Percentiles rank a stretch among this genome's conserved stretches.
These are phyloP conservation scores for Selene dorsalis DNA, from an alignment of 2,797 vertebrate species.

Conservation along the genomic window DNA sequence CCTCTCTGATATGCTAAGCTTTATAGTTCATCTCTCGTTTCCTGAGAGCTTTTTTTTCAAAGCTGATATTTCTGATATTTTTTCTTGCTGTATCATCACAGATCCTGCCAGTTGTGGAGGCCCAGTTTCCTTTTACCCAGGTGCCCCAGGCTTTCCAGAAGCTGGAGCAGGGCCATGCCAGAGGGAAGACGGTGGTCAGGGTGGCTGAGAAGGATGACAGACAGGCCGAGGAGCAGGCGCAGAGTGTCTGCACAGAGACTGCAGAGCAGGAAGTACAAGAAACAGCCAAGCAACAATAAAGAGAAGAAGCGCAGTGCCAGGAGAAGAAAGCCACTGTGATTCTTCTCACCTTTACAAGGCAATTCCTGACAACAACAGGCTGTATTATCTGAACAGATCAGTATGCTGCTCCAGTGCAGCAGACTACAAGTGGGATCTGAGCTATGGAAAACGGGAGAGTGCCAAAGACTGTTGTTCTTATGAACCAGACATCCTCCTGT, in stretches of 20 bases:
- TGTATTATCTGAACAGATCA: conserved; percentile 24
- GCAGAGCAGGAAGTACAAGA: conserved; percentile 37
- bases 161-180: conserved; percentile 92
- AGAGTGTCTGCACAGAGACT: conserved; percentile 9
- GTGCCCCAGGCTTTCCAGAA: conserved; percentile 96
- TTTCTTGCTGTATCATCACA: conserved; percentile 68
- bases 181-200: conserved; percentile 93
- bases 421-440: conserved; percentile 14
- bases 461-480: conserved; percentile 29
- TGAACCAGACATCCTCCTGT: conserved; percentile 7
- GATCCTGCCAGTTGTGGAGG: conserved; percentile 94
- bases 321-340: conserved; percentile 10
- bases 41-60: conserved; percentile 2
- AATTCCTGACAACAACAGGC: conserved; percentile 17
- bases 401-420: conserved; percentile 11
- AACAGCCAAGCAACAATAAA: conserved; percentile 49
- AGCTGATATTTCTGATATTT: conserved; percentile 8
- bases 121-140: conserved; percentile 90
- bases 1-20: neutral
- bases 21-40: conserved; percentile 26
- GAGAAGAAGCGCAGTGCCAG: neutral
- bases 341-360: conserved; percentile 6
- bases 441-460: conserved; percentile 7
- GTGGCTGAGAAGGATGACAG: conserved; percentile 77
- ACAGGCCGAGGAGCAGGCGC: conserved; percentile 41